Percentiles rank a stretch among this genome's conserved stretches.
phyloP scores from a whole-genome alignment of 2,888 invertebrate species.

The Salticus scenicus region DNA sequence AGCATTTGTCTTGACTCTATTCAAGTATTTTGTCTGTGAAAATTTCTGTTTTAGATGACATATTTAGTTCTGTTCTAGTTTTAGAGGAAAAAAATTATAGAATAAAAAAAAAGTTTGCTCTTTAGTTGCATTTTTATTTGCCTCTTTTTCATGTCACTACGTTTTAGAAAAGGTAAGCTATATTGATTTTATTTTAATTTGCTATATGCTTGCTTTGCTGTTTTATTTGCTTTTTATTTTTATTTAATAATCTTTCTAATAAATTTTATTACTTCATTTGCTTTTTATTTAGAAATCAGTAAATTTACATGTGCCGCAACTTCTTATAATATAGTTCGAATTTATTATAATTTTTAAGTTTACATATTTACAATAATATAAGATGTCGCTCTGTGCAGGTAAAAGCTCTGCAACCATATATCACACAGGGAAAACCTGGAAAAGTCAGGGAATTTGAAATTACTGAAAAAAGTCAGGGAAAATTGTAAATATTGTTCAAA shows the following conservation, averaged over 20 bases:
- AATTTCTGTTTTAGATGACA: not conserved
- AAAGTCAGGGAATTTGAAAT: no score
- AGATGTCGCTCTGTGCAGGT: no score
- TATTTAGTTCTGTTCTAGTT: no score
- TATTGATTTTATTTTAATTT: conserved; percentile 28
- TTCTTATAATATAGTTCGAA: not conserved
- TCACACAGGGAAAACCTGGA: no score
- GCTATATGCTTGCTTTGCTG: conserved; percentile 1
- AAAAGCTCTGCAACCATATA: no score
- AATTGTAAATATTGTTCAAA: no score
- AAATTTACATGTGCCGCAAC: not conserved
- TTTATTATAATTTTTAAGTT: no score
- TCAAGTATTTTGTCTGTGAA: not conserved
- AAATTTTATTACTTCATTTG: not conserved
- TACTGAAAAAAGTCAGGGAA: no score
- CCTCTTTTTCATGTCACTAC: conserved; percentile 24
- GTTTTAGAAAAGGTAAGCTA: conserved; percentile 44
- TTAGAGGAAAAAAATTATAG: no score
- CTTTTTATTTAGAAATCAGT: not conserved
- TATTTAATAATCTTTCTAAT: not conserved
- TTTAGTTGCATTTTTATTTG: conserved; percentile 38
- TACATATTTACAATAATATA: no score
- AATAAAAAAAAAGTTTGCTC: conserved; percentile 11
- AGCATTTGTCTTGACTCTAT: not conserved
- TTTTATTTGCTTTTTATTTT: conserved; percentile 13